These are phyloP conservation scores for Myotis vivesi DNA, from an alignment of 2,797 vertebrate genomes.

Conservation along the genomic window DNA sequence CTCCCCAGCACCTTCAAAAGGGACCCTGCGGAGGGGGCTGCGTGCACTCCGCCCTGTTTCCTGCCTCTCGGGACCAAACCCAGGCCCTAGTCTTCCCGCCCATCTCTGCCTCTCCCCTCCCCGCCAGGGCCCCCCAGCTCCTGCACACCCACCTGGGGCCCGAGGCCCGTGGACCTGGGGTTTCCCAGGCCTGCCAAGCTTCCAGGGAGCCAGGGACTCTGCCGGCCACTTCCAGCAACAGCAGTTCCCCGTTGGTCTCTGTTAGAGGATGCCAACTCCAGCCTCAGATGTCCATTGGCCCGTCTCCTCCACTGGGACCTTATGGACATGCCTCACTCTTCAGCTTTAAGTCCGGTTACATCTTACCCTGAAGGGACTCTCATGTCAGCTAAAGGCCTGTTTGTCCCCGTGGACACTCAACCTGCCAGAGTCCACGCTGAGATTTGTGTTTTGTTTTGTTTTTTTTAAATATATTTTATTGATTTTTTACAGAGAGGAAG, in stretches of 20 bases:
- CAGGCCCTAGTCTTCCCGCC: not conserved
- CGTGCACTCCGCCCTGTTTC: not conserved
- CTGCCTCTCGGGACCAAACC: not conserved
- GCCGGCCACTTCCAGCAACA: not conserved
- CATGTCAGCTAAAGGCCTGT: not conserved
- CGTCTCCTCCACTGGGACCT: not conserved
- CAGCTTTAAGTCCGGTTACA: not conserved
- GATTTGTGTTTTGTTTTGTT: too few species aligned
- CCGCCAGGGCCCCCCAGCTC: not conserved
- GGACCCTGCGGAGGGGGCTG: not conserved
- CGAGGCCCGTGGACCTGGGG: not conserved
- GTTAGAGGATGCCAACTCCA: not conserved
- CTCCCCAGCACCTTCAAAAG: not conserved
- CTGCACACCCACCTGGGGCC: not conserved
- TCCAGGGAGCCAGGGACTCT: not conserved
- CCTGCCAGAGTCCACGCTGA: slow-evolving; percentile 18
- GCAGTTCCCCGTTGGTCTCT: not conserved
- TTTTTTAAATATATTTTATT: too few species aligned
- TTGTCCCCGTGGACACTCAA: not conserved
- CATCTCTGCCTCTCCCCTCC: not conserved
- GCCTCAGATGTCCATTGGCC: too few species aligned
- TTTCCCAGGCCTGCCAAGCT: not conserved
- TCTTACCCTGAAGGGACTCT: not conserved
- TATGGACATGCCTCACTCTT: not conserved
- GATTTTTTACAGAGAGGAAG: too few species aligned